These are phyloP conservation scores for Champsocephalus esox DNA, from an alignment of 2,797 vertebrate genomes.

Conservation along the genomic window DNA sequence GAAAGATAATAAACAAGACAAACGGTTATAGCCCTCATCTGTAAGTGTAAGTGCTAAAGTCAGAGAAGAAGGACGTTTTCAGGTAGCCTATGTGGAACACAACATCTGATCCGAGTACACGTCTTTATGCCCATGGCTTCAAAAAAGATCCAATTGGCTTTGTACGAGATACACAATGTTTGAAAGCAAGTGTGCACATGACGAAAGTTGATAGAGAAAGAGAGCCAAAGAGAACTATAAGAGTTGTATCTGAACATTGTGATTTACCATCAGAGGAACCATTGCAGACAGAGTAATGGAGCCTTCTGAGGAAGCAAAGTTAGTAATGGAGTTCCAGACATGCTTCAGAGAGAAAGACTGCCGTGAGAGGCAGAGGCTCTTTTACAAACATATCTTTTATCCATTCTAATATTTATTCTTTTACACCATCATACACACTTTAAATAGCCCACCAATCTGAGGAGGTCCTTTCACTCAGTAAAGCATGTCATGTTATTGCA, in stretches of 20 bases:
- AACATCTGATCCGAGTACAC: slow-evolving; percentile 8
- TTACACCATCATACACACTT: slow-evolving; percentile 32
- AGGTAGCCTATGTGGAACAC: slow-evolving; percentile 11
- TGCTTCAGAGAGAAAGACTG: slow-evolving; percentile 35
- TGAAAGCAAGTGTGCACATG: slow-evolving; percentile 35
- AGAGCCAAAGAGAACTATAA: neutral
- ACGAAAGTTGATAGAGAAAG: slow-evolving; percentile 2
- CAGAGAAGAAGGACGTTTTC: slow-evolving; percentile 30
- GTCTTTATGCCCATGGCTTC: slow-evolving; percentile 39
- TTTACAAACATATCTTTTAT: slow-evolving; percentile 36
- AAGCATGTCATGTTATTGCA: slow-evolving; percentile 70
- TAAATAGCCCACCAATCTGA: slow-evolving; percentile 44
- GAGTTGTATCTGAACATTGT: slow-evolving; percentile 4
- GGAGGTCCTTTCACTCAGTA: slow-evolving; percentile 44
- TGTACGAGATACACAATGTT: slow-evolving; percentile 25
- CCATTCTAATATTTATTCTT: slow-evolving; percentile 46
- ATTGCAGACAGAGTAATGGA: slow-evolving; percentile 1
- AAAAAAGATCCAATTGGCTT: slow-evolving; percentile 33
- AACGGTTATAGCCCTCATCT: slow-evolving; percentile 79
- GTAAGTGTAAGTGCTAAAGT: slow-evolving; percentile 38
- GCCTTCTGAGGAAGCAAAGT: neutral
- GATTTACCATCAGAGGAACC: slow-evolving; percentile 14
- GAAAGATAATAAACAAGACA: slow-evolving; percentile 51
- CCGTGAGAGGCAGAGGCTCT: neutral
- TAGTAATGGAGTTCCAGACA: slow-evolving; percentile 19